Evolutionary conservation across 2,797 vertebrate species (phyloP).

Genomic region (Brotula barbata): DNA sequence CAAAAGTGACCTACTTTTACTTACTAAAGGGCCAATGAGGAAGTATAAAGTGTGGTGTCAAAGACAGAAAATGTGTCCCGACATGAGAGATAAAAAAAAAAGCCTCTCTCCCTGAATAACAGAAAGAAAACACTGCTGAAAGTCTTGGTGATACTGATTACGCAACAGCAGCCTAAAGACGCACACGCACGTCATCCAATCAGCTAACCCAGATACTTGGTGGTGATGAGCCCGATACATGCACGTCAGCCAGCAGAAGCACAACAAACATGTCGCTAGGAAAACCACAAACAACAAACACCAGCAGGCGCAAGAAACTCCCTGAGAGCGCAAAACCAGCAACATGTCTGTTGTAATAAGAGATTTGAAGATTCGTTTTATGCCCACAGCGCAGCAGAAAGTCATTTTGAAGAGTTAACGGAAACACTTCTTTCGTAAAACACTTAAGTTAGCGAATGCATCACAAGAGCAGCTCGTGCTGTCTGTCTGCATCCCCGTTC

Average conservation of each 20-base stretch:
- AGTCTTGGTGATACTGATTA: not conserved
- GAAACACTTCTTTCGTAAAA: not conserved
- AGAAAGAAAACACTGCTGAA: not conserved
- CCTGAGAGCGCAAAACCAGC: slow-evolving; percentile 44
- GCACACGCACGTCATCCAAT: not conserved
- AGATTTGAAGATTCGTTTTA: no score
- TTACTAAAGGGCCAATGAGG: no score
- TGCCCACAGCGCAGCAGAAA: no score
- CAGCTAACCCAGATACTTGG: slow-evolving; percentile 33
- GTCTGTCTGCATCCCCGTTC: not conserved
- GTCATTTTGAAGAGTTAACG: no score
- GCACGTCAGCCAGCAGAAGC: slow-evolving; percentile 39
- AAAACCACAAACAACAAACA: slow-evolving; percentile 46
- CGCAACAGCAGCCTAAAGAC: not conserved
- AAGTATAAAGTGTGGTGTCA: no score
- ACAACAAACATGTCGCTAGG: slow-evolving; percentile 9
- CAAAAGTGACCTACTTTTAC: no score
- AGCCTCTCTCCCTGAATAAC: no score
- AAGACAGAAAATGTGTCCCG: no score
- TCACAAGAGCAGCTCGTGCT: slow-evolving; percentile 16
- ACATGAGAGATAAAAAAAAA: no score
- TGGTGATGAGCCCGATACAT: slow-evolving; percentile 21
- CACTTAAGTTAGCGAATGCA: not conserved
- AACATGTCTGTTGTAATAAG: slow-evolving; percentile 22
- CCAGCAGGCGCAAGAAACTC: slow-evolving; percentile 46